A percentile compares a stretch with the other conserved stretches of the same genome.
Conservation (phyloP, 2,113 vertebrate species). For the Pluvianellus socialis region DNA sequence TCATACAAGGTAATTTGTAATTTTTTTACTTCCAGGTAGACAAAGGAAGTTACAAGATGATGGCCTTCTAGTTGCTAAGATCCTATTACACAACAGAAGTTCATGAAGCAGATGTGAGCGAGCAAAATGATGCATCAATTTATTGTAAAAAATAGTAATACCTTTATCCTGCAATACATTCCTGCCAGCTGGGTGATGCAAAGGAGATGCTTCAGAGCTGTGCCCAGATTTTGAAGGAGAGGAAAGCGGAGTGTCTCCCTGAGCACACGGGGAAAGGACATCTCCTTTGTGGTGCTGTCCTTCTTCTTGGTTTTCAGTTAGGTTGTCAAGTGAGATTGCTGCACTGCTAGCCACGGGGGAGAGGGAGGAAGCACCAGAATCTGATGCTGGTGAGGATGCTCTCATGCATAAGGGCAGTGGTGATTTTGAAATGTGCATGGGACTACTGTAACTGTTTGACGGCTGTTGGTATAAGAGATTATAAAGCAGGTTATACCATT, state of each 20-base stretch:
- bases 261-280: conserved; percentile 36
- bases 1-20: background rate
- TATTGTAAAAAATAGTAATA: conserved; percentile 53
- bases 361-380: conserved; percentile 76
- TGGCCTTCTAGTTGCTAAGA: background rate
- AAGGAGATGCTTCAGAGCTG: conserved; percentile 76
- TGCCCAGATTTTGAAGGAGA: conserved; percentile 72
- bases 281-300: conserved; percentile 32
- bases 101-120: background rate
- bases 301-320: conserved; percentile 66
- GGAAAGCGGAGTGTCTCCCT: conserved; percentile 60
- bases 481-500: conserved; percentile 70
- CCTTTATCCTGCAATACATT: conserved; percentile 70
- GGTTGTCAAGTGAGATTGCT: conserved; percentile 69
- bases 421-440: conserved; percentile 76
- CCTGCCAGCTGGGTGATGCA: conserved; percentile 61
- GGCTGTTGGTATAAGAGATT: conserved; percentile 80
- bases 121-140: conserved; percentile 6
- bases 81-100: background rate
- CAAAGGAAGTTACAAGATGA: background rate
- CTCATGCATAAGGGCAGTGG: conserved; percentile 74
- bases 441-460: conserved; percentile 75
- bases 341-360: conserved; percentile 72
- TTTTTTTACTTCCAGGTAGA: background rate
- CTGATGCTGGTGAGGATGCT: conserved; percentile 78